Percentiles rank a stretch among this genome's conserved stretches.
These are phyloP conservation scores for Ornithoptera priamus DNA, from an alignment of 2,888 invertebrate genomes.

Conservation along the genomic window DNA sequence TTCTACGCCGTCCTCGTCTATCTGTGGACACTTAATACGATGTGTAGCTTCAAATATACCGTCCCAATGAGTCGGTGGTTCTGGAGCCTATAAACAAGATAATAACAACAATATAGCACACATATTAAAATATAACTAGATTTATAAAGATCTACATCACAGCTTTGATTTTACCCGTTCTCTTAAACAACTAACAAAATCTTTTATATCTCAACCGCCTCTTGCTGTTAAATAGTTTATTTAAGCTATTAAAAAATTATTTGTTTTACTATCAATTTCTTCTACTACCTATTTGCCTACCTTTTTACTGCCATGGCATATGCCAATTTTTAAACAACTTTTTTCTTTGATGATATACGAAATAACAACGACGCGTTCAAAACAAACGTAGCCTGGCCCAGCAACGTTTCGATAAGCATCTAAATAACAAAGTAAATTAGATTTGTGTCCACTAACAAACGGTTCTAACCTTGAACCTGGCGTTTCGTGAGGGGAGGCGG, in stretches of 20 bases:
- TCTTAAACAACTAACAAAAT: too few species aligned
- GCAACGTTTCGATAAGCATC: constrained; percentile 41
- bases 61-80: constrained; percentile 58
- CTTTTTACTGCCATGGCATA: too few species aligned
- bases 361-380: constrained; percentile 5
- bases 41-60: constrained; percentile 69
- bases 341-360: not conserved
- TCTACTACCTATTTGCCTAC: too few species aligned
- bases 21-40: constrained; percentile 60
- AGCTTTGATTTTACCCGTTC: too few species aligned
- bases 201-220: too few species aligned
- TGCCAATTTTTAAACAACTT: not conserved
- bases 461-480: constrained; percentile 66
- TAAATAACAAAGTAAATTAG: constrained; percentile 41
- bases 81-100: constrained; percentile 50
- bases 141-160: not conserved
- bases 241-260: too few species aligned
- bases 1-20: constrained; percentile 52
- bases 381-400: constrained; percentile 13
- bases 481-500: constrained; percentile 47
- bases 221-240: too few species aligned
- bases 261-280: too few species aligned
- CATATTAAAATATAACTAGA: not conserved
- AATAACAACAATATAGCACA: not conserved
- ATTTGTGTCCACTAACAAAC: constrained; percentile 48